Evolutionary conservation across 2,113 vertebrate species (phyloP).

Genomic region (Girardinichthys multiradiatus): DNA sequence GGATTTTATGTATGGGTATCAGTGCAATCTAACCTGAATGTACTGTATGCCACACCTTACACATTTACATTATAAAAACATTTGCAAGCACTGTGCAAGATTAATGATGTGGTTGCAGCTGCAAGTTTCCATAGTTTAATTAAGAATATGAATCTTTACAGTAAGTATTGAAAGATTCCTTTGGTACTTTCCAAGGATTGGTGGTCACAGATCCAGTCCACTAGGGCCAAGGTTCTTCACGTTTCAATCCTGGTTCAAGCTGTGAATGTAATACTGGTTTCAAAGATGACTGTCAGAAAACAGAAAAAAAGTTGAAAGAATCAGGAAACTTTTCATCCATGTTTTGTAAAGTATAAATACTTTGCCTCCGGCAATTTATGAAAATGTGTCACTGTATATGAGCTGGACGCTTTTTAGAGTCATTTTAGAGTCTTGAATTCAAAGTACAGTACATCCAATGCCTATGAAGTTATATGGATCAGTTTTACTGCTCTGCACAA

Average conservation of each 20-base stretch:
- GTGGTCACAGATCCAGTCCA: no score
- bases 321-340: not conserved
- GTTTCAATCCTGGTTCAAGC: no score
- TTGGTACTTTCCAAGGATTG: no score
- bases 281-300: no score
- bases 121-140: no score
- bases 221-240: no score
- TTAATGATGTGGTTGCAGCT: no score
- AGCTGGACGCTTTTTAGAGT: not conserved
- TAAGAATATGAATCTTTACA: no score
- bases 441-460: constrained; percentile 11
- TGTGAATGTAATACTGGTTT: no score
- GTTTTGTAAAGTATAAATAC: no score
- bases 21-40: not conserved
- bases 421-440: not conserved
- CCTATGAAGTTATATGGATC: constrained; percentile 4
- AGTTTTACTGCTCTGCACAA: not conserved
- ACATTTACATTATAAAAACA: not conserved
- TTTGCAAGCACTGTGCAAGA: not conserved
- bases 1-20: not conserved
- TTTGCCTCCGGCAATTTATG: not conserved
- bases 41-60: not conserved
- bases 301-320: not conserved
- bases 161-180: no score
- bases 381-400: not conserved